Conservation (phyloP, 2,888 invertebrate genomes). For the Oligia fasciuncula region DNA sequence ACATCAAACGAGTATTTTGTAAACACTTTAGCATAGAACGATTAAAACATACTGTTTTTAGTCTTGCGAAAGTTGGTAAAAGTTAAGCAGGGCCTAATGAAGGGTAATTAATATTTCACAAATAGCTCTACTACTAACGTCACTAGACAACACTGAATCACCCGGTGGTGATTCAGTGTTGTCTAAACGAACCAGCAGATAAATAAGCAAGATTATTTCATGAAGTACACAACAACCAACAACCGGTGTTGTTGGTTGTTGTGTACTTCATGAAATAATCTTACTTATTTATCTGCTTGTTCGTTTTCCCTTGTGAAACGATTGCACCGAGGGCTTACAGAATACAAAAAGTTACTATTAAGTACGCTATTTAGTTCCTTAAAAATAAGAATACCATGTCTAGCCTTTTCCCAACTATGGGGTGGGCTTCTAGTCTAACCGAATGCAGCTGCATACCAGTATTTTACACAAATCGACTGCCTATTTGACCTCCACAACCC, state of each 20-base stretch:
- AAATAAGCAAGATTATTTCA: too few species aligned
- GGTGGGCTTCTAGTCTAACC: background rate
- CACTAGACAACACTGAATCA: slow-evolving; percentile 22
- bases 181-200: too few species aligned
- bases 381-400: background rate
- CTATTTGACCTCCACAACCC: background rate
- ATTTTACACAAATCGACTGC: background rate
- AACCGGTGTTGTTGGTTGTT: too few species aligned
- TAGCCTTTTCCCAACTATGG: background rate
- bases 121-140: slow-evolving; percentile 40
- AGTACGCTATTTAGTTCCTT: too few species aligned
- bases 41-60: slow-evolving; percentile 28
- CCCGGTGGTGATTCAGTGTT: too few species aligned
- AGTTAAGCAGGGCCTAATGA: slow-evolving; percentile 52
- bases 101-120: slow-evolving; percentile 49
- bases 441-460: background rate
- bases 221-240: too few species aligned
- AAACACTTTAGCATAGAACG: slow-evolving; percentile 7
- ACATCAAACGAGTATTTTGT: slow-evolving; percentile 16
- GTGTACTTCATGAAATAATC: slow-evolving; percentile 38
- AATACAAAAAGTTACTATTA: background rate
- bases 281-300: slow-evolving; percentile 30
- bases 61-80: slow-evolving; percentile 52
- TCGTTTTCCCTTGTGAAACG: slow-evolving; percentile 25
- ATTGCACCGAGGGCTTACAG: background rate